Percentiles rank a stretch among this genome's conserved stretches.
Conservation (phyloP, 2,888 invertebrate genomes). For the Drosophila borborema region DNA sequence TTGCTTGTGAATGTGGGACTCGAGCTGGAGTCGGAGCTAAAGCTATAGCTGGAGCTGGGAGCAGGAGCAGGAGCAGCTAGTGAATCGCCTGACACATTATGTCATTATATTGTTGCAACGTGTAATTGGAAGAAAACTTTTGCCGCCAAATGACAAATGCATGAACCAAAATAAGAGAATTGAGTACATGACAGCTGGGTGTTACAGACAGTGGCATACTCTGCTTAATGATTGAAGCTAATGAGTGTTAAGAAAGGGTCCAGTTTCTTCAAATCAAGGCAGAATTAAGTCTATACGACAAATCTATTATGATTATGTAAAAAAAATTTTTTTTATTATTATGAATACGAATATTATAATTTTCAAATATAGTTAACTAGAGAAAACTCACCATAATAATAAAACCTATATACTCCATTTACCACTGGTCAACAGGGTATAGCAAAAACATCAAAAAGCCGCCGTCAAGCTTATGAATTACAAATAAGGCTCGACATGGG, state of each 20-base stretch:
- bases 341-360: too few relatives aligned
- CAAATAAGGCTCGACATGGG: slow-evolving; percentile 65
- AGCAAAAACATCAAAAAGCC: slow-evolving; percentile 58
- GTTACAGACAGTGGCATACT: background rate
- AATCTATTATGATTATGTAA: too few relatives aligned
- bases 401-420: background rate
- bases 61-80: slow-evolving; percentile 30
- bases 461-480: slow-evolving; percentile 79
- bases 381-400: too few relatives aligned
- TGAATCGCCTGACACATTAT: slow-evolving; percentile 68
- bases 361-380: too few relatives aligned
- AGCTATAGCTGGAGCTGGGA: slow-evolving; percentile 3
- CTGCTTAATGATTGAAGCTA: background rate
- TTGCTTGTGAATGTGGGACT: slow-evolving; percentile 19
- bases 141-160: slow-evolving; percentile 80
- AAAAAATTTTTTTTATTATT: too few relatives aligned
- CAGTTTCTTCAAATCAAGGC: too few relatives aligned
- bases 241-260: too few relatives aligned
- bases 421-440: background rate
- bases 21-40: background rate
- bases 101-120: slow-evolving; percentile 80
- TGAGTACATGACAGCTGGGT: background rate
- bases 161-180: slow-evolving; percentile 45
- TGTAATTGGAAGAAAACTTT: slow-evolving; percentile 78
- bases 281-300: too few relatives aligned